Base-by-base conservation (phyloP, 2,797 vertebrate genomes). In the Oreochromis grahami region DNA sequence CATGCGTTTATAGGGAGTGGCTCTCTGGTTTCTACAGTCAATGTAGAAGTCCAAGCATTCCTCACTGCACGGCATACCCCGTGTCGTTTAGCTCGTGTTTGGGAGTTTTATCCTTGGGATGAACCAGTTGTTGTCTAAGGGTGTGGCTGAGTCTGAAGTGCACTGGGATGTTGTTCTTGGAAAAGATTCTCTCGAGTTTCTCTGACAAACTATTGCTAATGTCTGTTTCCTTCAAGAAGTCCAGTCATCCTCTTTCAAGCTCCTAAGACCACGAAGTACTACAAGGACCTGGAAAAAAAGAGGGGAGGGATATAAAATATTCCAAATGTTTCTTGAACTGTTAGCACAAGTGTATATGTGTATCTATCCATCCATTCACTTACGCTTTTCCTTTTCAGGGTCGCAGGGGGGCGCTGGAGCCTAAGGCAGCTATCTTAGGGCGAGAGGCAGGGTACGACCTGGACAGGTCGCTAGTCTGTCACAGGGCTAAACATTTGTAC, bases 271-370 rank as follows among this genome's bases (percentile, higher is more conserved):
- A 24, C 3, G 6, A 55, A 26, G 6, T 55, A 55, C 24, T 26
- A 55, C 53, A 26, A 26, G 53, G 53, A 56, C 1, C 26, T 1
- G 15, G 26, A 32, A 32, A 34, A 24, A 56, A 53, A 2, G 21
- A 21, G 2, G 24, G 24, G 24, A 2, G 24, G 24, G 24, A 24
- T 24, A 24, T 24, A 24, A 34, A 60, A 34, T 34, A 34, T 60
- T 2, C 9, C 5, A 19, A 60, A 60, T 34, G 56, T 60, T 34
- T 60, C 29, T 34, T 34, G 29, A 60, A 34, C 3, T 60, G 8
- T 34, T 0, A 34, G 29, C 0, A 60, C 9, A 34, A 60, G 17
- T 60, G 15, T 60, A 11, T 6, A 3, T 5, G 7, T 50, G 13
- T 45, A 14, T 8, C 13, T 15, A 12, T 56, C 6, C 14, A 51